These are phyloP conservation scores for Drosophila willistoni DNA, from an alignment of 1,140 invertebrate genomes.

Conservation along the genomic window DNA sequence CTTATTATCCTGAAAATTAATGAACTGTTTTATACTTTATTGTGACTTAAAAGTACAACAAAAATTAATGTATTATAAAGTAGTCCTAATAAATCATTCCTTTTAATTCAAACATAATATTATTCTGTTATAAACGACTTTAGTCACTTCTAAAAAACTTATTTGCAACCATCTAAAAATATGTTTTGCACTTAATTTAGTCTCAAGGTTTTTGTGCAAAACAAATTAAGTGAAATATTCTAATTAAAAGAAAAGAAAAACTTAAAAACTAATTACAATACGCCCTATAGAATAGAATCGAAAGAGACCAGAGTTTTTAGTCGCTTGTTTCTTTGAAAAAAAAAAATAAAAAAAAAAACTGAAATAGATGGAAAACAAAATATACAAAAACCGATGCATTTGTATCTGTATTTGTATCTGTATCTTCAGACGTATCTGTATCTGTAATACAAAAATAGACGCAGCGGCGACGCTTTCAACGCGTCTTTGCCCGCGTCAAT, in stretches of 20 bases:
- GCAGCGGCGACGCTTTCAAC: constrained; percentile 67
- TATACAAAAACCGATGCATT: constrained; percentile 43
- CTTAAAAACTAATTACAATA: constrained; percentile 74
- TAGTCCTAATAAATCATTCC: too few species aligned
- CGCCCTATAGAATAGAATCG: constrained; percentile 59
- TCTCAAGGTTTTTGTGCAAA: constrained; percentile 62
- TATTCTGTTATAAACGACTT: too few species aligned
- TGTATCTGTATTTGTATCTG: constrained; percentile 33
- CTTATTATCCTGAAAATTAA: too few species aligned
- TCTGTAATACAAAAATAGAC: constrained; percentile 66
- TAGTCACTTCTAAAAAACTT: background rate
- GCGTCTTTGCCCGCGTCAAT: constrained; percentile 77
- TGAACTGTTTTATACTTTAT: too few species aligned
- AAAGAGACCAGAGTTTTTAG: constrained; percentile 13
- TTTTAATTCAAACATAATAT: too few species aligned
- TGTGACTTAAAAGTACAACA: too few species aligned
- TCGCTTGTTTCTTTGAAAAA: constrained; percentile 41
- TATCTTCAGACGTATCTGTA: constrained; percentile 21
- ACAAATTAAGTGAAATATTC: constrained; percentile 58
- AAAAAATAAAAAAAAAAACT: constrained; percentile 26
- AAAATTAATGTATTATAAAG: too few species aligned
- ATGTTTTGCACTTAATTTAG: constrained; percentile 47
- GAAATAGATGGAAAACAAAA: constrained; percentile 72
- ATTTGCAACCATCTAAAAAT: background rate
- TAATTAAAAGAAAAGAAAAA: constrained; percentile 65